A percentile compares a stretch with the other conserved stretches of the same genome.
These are phyloP conservation scores for Microplitis mediator DNA, from an alignment of 1,140 invertebrate genomes.

Conservation along the genomic window DNA sequence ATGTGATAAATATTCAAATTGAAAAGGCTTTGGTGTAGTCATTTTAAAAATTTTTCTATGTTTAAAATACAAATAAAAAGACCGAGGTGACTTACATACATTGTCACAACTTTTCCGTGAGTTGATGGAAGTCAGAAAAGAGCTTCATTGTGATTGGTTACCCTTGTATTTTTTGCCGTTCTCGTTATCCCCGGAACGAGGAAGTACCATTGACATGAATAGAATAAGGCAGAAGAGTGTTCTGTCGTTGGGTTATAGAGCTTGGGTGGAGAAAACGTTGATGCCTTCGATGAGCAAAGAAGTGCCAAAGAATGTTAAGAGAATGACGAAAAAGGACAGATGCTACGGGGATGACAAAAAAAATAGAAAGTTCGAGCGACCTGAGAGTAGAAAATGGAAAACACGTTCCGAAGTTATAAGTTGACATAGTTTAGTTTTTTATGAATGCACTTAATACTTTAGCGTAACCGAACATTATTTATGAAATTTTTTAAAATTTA, in stretches of 20 bases:
- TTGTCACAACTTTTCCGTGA: too few species aligned
- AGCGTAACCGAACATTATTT: too few species aligned
- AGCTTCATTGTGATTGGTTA: conserved; percentile 51
- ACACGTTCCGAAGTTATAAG: conserved; percentile 6
- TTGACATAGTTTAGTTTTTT: neutral
- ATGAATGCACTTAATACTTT: neutral
- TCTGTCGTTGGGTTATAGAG: neutral
- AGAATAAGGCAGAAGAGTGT: conserved; percentile 25
- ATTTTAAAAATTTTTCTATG: too few species aligned
- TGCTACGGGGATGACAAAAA: conserved; percentile 2
- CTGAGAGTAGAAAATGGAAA: conserved; percentile 38
- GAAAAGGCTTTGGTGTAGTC: too few species aligned
- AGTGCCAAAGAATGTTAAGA: conserved; percentile 28
- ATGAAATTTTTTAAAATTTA: too few species aligned
- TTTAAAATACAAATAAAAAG: too few species aligned
- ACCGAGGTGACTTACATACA: too few species aligned
- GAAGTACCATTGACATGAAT: conserved; percentile 17
- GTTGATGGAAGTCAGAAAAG: too few species aligned
- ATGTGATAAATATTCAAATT: too few species aligned
- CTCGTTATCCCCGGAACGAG: conserved; percentile 33
- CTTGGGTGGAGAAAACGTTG: conserved; percentile 10
- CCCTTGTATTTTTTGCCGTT: conserved; percentile 32
- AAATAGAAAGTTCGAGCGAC: conserved; percentile 16
- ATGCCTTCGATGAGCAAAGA: conserved; percentile 24
- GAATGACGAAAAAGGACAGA: conserved; percentile 22